A percentile compares a stretch with the other conserved stretches of the same genome.
Conservation (phyloP, 2,797 vertebrate genomes). For the Crocidura indochinensis region DNA sequence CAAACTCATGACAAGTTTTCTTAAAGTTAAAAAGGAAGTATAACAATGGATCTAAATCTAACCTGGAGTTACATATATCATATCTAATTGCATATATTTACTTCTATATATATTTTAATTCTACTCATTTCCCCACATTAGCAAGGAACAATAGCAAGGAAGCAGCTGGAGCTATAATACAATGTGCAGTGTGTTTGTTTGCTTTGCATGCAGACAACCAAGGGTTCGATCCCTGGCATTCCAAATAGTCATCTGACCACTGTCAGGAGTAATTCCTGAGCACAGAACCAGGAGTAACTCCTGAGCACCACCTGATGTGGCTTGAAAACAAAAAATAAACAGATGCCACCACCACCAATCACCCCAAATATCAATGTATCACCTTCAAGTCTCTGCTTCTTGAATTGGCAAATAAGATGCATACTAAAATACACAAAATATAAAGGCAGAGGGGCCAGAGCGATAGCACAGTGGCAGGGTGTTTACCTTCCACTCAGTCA, state of each 20-base stretch:
- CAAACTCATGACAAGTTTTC: slow-evolving; percentile 84
- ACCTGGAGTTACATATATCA: slow-evolving; percentile 63
- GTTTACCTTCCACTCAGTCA: too few relatives aligned
- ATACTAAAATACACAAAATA: slow-evolving; percentile 27
- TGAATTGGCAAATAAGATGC: neutral
- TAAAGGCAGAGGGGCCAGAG: neutral
- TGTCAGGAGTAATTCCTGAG: too few relatives aligned
- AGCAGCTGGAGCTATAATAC: too few relatives aligned
- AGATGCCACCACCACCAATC: too few relatives aligned
- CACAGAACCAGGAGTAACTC: too few relatives aligned
- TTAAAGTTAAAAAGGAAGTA: slow-evolving; percentile 65
- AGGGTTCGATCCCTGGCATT: too few relatives aligned
- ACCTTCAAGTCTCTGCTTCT: neutral
- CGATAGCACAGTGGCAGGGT: neutral
- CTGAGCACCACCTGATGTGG: too few relatives aligned
- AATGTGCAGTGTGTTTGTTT: too few relatives aligned
- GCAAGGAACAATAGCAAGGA: slow-evolving; percentile 64
- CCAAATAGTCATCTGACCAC: too few relatives aligned
- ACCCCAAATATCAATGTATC: neutral
- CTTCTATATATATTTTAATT: slow-evolving; percentile 67
- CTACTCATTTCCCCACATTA: slow-evolving; percentile 66
- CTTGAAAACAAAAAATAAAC: too few relatives aligned
- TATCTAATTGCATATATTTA: slow-evolving; percentile 58
- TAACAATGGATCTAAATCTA: slow-evolving; percentile 63
- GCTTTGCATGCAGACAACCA: too few relatives aligned